These are phyloP conservation scores for Psilopsiagon aurifrons DNA, from an alignment of 2,113 vertebrate species.

Conservation along the genomic window DNA sequence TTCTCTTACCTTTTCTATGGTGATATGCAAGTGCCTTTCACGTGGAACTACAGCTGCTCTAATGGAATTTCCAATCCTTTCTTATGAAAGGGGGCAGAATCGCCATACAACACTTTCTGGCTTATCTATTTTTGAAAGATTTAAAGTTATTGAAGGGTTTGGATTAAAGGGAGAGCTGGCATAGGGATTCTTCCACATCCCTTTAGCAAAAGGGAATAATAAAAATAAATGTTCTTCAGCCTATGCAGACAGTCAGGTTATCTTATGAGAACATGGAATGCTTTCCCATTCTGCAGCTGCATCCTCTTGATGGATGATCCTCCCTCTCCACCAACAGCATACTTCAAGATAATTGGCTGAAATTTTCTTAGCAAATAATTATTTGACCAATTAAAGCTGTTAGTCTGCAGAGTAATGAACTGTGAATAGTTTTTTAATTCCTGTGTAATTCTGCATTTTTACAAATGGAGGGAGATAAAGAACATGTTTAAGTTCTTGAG, in stretches of 20 bases:
- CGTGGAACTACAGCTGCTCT: neutral
- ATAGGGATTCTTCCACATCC: neutral
- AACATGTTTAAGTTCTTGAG: neutral
- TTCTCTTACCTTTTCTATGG: neutral
- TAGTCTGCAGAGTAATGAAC: slow-evolving; percentile 14
- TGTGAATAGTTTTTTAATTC: slow-evolving; percentile 3
- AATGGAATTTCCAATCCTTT: neutral
- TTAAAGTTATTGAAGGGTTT: neutral
- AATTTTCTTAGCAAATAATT: slow-evolving; percentile 31
- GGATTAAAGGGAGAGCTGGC: neutral
- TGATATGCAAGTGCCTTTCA: neutral
- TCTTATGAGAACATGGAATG: neutral
- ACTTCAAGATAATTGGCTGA: slow-evolving; percentile 42
- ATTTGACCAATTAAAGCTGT: slow-evolving; percentile 46
- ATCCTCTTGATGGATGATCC: neutral
- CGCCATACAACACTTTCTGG: fast-evolving
- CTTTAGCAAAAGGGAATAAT: neutral
- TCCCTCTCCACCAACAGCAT: neutral
- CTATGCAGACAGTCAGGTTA: neutral
- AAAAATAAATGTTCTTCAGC: neutral
- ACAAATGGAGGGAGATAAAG: neutral
- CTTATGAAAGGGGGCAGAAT: neutral
- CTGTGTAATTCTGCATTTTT: neutral
- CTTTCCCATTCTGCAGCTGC: neutral
- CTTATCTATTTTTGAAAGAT: neutral